Evolutionary conservation across 2,888 invertebrate genomes (phyloP).

Genomic region (Eubasilissa splendida): DNA sequence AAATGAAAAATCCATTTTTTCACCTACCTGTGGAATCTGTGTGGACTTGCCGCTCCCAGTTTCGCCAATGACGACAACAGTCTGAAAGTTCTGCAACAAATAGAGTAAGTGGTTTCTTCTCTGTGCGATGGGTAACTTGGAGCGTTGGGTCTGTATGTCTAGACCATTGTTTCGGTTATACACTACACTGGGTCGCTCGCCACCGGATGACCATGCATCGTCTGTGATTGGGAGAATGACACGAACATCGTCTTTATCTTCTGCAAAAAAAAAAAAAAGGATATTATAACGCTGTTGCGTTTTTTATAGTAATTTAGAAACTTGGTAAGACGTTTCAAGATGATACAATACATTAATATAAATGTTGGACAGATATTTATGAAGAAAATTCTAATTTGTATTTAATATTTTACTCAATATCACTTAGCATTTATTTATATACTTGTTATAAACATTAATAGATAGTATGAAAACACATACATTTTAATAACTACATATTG

Average conservation of each 20-base stretch:
- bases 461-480: no score
- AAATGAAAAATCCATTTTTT: neutral
- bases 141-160: slow-evolving; percentile 87
- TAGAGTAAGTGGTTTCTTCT: slow-evolving; percentile 91
- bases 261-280: slow-evolving; percentile 38
- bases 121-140: slow-evolving; percentile 89
- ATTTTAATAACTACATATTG: no score
- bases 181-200: slow-evolving; percentile 68
- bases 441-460: no score
- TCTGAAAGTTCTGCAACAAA: slow-evolving; percentile 91
- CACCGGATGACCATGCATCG: slow-evolving; percentile 10
- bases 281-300: slow-evolving; percentile 60
- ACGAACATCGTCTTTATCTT: slow-evolving; percentile 5
- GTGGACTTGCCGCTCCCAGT: slow-evolving; percentile 98
- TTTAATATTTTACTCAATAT: no score
- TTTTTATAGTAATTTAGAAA: no score
- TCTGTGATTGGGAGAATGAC: slow-evolving; percentile 23
- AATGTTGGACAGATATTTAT: no score
- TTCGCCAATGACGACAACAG: slow-evolving; percentile 91
- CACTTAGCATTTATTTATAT: no score
- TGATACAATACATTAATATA: no score
- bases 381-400: no score
- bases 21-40: slow-evolving; percentile 90
- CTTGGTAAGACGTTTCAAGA: no score
- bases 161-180: slow-evolving; percentile 90